Percentiles rank a stretch among this genome's conserved stretches.
Evolutionary conservation across 2,113 vertebrate species (phyloP).

Genomic region (Gavia stellata): DNA sequence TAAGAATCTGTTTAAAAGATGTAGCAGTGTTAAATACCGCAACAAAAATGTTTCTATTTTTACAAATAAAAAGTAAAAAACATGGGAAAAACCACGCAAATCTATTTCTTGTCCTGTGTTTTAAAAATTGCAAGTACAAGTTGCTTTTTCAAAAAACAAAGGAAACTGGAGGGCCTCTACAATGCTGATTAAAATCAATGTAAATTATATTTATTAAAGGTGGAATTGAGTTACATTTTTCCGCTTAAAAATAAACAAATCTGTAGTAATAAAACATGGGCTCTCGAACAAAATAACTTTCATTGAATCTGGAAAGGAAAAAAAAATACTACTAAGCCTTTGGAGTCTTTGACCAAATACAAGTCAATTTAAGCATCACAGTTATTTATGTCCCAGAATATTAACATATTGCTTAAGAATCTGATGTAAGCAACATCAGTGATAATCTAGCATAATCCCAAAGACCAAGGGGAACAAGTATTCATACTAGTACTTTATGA

Average conservation of each 20-base stretch:
- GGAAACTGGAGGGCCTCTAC: not conserved
- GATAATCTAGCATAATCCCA: not conserved
- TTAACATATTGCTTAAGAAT: not conserved
- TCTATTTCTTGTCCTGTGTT: not conserved
- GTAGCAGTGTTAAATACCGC: not conserved
- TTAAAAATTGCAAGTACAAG: not conserved
- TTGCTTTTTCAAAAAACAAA: not conserved
- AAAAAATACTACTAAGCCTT: not conserved
- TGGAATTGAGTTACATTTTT: not conserved
- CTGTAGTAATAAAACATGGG: not conserved
- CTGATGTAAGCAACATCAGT: not conserved
- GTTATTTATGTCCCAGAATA: not conserved
- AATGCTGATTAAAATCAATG: not conserved
- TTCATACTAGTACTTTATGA: not conserved
- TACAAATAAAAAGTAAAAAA: not conserved
- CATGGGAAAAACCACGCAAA: not conserved
- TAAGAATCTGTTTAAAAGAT: conserved; percentile 73
- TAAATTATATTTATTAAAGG: not conserved
- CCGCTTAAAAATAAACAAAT: not conserved
- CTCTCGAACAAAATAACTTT: not conserved
- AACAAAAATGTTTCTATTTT: not conserved
- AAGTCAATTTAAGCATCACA: not conserved
- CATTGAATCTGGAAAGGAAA: not conserved
- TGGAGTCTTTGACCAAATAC: not conserved
- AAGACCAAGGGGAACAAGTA: not conserved